Evolutionary conservation across 2,888 invertebrate species (phyloP), one percentile per base, ranked within the genome.

Genomic region (Hirtodrosophila trivittata): DNA sequence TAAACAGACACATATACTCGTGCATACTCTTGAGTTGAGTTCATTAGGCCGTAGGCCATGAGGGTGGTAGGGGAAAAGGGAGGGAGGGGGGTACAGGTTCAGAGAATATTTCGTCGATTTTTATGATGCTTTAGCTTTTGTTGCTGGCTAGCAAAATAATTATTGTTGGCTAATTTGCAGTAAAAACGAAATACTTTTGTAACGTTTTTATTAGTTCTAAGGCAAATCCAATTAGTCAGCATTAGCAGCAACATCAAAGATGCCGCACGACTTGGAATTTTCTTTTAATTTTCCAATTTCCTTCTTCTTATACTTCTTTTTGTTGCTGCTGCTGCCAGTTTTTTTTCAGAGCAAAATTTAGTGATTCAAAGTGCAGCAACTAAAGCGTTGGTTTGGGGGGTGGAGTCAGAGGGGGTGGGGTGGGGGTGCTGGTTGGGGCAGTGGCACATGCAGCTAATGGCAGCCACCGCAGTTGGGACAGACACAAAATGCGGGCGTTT

Each of bases 131-230:
- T 64, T 65, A 41, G 75, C 51, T 64, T 28, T 26, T 43, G 58
- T 8, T 51, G 26, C 14, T 56, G 55, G 39, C 45, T 32, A 39
- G 77, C 85, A 57, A 70, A 82, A 73, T 84, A 85, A 81, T 86
- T 86, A 75, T 69, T 85, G 66, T 63, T 70, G 81, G 76, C 85
- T 76, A 83, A 83, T 83, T 83, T 87, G 83, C 87, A 83, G 86
- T 83, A 62, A 83, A 83, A 83, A 77, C 65, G 66, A 60, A 75
- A 81, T 81, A 84, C 68, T 77, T 77, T 80, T 66, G 68, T 69
- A 75, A 77, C 77, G 74, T 49, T 86, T 86, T 86, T 84, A 81
- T 86, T 86, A 80, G 81, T 81, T 67, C 67, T 50, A 50, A 56
- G 50, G 58, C 74, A 68, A 86, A 84, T 84, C 86, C 86, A 86